A percentile compares a stretch with the other conserved stretches of the same genome.
Evolutionary conservation across 2,888 invertebrate genomes (phyloP).

Genomic region (Orthosia gothica): DNA sequence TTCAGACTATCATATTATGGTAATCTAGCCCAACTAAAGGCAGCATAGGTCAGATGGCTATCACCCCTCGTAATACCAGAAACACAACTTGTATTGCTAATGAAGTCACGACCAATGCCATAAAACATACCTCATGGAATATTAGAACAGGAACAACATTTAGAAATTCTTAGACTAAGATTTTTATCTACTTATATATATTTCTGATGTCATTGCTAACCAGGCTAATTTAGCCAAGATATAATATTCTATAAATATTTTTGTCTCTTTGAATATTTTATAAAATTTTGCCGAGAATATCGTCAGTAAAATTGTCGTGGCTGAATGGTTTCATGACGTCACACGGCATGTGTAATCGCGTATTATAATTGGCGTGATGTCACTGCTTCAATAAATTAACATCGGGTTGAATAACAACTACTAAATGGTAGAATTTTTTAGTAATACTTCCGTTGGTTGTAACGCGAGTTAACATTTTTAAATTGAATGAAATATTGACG

Average conservation of each 20-base stretch:
- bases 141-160: slow-evolving; percentile 32
- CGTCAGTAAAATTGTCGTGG: slow-evolving; percentile 20
- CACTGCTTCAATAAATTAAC: slow-evolving; percentile 69
- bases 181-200: slow-evolving; percentile 24
- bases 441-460: slow-evolving; percentile 36
- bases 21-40: slow-evolving; percentile 27
- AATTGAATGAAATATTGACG: slow-evolving; percentile 38
- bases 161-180: slow-evolving; percentile 13
- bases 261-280: slow-evolving; percentile 30
- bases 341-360: slow-evolving; percentile 52
- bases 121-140: slow-evolving; percentile 36
- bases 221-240: slow-evolving; percentile 6
- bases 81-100: slow-evolving; percentile 33
- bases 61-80: slow-evolving; percentile 31
- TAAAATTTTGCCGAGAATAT: slow-evolving; percentile 50
- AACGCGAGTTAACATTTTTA: slow-evolving; percentile 20
- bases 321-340: slow-evolving; percentile 52
- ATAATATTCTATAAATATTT: slow-evolving; percentile 16
- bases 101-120: slow-evolving; percentile 52
- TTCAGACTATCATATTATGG: slow-evolving; percentile 22
- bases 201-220: slow-evolving; percentile 50
- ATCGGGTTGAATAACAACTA: slow-evolving; percentile 66
- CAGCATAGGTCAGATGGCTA: slow-evolving; percentile 40
- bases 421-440: slow-evolving; percentile 42
- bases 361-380: slow-evolving; percentile 74